Percentiles rank a stretch among this genome's conserved stretches.
Evolutionary conservation across 2,797 vertebrate species (phyloP).

Genomic region (Cyclura pinguis): DNA sequence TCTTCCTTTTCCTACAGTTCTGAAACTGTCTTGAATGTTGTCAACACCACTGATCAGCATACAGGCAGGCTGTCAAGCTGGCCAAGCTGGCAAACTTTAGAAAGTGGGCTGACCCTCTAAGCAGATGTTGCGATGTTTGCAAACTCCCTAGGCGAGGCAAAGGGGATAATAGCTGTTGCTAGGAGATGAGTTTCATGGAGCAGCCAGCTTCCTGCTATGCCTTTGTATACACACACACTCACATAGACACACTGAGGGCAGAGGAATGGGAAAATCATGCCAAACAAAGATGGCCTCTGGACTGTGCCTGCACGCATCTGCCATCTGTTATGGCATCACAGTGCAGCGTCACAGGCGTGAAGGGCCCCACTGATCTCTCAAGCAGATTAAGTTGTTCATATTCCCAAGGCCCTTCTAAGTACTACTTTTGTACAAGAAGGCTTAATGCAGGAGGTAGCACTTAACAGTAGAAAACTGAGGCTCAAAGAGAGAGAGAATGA

Average conservation of each 20-base stretch:
- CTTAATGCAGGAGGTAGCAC: background rate
- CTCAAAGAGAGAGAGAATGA: background rate
- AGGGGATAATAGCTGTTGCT: conserved; percentile 80
- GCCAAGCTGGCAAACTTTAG: background rate
- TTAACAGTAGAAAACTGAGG: conserved; percentile 40
- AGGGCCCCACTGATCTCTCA: conserved; percentile 49
- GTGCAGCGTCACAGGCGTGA: conserved; percentile 43
- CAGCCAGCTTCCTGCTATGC: conserved; percentile 75
- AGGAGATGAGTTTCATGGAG: conserved; percentile 78
- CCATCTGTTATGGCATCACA: conserved; percentile 71
- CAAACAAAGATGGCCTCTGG: conserved; percentile 81
- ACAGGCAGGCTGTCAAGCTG: fast-evolving
- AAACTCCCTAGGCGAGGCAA: conserved; percentile 62
- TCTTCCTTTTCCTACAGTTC: conserved; percentile 3
- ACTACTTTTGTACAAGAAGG: background rate
- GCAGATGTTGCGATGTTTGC: conserved; percentile 52
- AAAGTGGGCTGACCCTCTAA: background rate
- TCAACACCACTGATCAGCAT: background rate
- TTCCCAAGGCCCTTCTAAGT: background rate
- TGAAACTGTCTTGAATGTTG: background rate
- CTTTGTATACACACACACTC: conserved; percentile 12
- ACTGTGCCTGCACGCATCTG: fast-evolving
- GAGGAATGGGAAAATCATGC: conserved; percentile 27
- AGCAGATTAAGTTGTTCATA: conserved; percentile 32
- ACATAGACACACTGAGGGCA: fast-evolving